Evolutionary conservation across 2,888 invertebrate species (phyloP), one percentile per base, ranked within the genome.

Genomic region (Sceliomorpha sp.): DNA sequence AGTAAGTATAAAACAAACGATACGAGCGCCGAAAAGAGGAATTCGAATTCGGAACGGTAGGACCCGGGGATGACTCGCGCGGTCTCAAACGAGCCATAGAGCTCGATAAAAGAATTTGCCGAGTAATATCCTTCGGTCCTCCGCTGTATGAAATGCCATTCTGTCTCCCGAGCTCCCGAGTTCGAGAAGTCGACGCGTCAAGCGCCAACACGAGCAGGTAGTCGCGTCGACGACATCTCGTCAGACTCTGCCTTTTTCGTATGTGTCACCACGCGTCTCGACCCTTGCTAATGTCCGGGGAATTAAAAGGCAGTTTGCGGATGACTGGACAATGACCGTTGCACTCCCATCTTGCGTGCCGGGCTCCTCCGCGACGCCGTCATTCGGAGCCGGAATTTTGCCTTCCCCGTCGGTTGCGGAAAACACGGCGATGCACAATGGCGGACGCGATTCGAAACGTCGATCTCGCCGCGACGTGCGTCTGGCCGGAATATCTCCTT

Each of bases 231-330:
- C 74, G 73, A 78, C 78, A 78, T 78, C 77, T 74, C 74, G 73
- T 69, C 72, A 72, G 69, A 73, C 60, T 78, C 78, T n/a, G 75
- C 72, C 76, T 77, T 78, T 76, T 77, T 77, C 77, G 78, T 68
- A n/a, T n/a, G 73, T 72, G 75, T 73, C 73, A 72, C 75, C 66
- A 66, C 36, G 44, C 58, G 50, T 64, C 67, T 64, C 73, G 48
- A 63, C 74, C 66, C 60, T 37, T 76, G 69, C 67, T 70, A 60
- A 67, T 70, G 58, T n/a, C 56, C 63, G 70, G 70, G 77, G 81
- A 83, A 86, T 87, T 85, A 86, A 87, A 87, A 84, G 83, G 81
- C 79, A 82, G 79, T 86, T 84, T 82, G 74, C 79, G 80, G 79
- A 85, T 86, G 85, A 85, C 84, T 82, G 78, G 82, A 74, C 77